Evolutionary conservation across 2,888 invertebrate genomes (phyloP), one percentile per base, ranked within the genome.

Genomic region (Synanthedon tipuliformis): DNA sequence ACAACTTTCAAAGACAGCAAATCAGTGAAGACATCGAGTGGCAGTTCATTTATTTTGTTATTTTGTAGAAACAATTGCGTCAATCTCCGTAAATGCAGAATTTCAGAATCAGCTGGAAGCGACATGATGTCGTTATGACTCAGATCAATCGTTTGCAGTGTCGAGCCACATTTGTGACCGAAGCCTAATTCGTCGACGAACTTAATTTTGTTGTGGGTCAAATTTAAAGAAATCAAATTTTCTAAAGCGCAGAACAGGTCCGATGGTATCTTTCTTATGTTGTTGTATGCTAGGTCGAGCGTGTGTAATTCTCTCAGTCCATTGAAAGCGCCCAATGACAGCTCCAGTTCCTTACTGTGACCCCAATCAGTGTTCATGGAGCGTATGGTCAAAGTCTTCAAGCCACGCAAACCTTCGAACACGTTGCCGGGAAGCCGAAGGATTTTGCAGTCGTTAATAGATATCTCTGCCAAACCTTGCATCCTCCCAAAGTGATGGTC

Each of bases 141-240:
- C 57, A 95, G 80, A 76, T 96, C 96, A 63, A 96, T 84, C 54
- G 92, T 90, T 68, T 94, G 92, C 63, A 96, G 77, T 65, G 94
- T 95, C 56, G 92, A 90, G 54, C 91, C 91, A 60, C 87, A 86
- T 68, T 83, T 83, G 65, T 85, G 80, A 48, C 86, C 85, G 69
- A 95, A 92, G 23, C 95, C 95, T 59, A 96, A 81, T 65, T 92
- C 90, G 64, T 93, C 93, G 3, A 94, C 90, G 64, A 93, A 93
- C 62, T 92, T 91, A 55, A 97, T 90, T 65, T 93, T 92, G 84
- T 96, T 97, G 55, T 91, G 89, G 27, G 96, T 96, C 67, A 96
- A 85, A 84, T 97, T 96, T 41, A 97, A 86, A 56, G 93, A 90
- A 75, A 94, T 94, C 57, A 96, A 88, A 73, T 93, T 95, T 66